Evolutionary conservation across 1,140 invertebrate genomes (phyloP), one percentile per base, ranked within the genome.

Genomic region (Megalonaias nervosa): DNA sequence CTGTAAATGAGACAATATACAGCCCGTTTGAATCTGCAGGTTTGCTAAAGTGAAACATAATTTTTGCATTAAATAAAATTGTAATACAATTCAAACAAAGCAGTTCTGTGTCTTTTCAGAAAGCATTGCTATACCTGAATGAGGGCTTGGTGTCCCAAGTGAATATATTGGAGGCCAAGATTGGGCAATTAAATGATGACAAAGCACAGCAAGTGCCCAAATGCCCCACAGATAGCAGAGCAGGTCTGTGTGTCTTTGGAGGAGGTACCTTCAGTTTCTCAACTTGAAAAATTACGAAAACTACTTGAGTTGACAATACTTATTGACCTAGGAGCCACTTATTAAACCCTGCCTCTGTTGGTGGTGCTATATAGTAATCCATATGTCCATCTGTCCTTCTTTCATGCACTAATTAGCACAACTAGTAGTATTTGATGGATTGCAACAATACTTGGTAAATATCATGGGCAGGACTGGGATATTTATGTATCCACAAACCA

Each of bases 151-250:
- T 80, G n/a, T 74, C 67, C 58, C 84, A 87, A 64, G 74, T 31
- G 19, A 66, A 80, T n/a, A 80, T 87, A 9, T 71, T 87, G 48
- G 67, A 67, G 60, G 82, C 79, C 55, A 87, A 87, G 72, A 86
- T 87, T 16, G 64, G 81, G 61, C 83, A 87, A 59, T 66, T 87
- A 11, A 84, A 84, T 73, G 56, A 55, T 15, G 56, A 73, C 58
- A 69, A 57, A 65, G 71, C 74, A 58, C 80, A 77, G 62, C 31
- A 71, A 57, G 69, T 75, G 16, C 71, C 68, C 23, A 21, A 59
- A 11, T 23, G 48, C 14, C 17, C 19, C 31, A 17, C 15, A 19
- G 48, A 21, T 64, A 38, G 62, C 62, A 26, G 65, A 16, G 17
- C 57, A 59, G 5, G 31, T 19, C 21, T 48, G 26, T 13, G 31